Evolutionary conservation across 2,797 vertebrate species (phyloP).

Genomic region (Mus minutoides): DNA sequence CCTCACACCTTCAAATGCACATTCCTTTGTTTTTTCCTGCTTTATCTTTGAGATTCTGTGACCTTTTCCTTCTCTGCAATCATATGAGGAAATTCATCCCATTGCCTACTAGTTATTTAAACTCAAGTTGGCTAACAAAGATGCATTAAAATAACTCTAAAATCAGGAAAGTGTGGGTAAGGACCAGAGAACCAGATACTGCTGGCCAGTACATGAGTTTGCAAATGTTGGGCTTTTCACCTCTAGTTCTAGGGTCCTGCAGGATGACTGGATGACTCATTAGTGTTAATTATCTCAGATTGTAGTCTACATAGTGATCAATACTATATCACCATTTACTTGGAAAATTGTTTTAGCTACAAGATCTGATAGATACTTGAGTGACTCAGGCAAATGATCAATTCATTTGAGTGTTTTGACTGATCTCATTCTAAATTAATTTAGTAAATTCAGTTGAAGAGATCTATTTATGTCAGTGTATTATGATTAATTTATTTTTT

Average conservation of each 20-base stretch:
- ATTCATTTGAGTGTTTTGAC: slow-evolving; percentile 61
- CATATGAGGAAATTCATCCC: not conserved
- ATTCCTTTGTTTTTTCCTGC: not conserved
- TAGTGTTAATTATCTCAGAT: slow-evolving; percentile 32
- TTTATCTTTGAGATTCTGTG: not conserved
- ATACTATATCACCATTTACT: slow-evolving; percentile 11
- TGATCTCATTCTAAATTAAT: slow-evolving; percentile 58
- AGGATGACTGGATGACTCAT: not conserved
- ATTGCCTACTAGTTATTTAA: slow-evolving; percentile 46
- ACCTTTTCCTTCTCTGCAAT: slow-evolving; percentile 35
- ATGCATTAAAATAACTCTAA: slow-evolving; percentile 2
- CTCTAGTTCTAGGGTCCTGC: not conserved
- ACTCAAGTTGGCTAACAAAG: slow-evolving; percentile 21
- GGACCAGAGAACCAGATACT: not conserved
- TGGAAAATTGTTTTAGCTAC: slow-evolving; percentile 53
- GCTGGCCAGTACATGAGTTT: not conserved
- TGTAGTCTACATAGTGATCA: slow-evolving; percentile 44
- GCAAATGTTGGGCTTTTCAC: not conserved
- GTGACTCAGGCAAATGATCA: slow-evolving; percentile 56
- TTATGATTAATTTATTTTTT: slow-evolving; percentile 63
- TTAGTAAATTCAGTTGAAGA: slow-evolving; percentile 59
- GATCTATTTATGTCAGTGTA: slow-evolving; percentile 31
- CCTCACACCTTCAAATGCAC: not conserved
- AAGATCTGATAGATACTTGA: slow-evolving; percentile 47
- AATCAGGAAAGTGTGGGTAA: not conserved